phyloP scores from a whole-genome alignment of 2,113 vertebrate genomes.

The Lanius collurio region DNA sequence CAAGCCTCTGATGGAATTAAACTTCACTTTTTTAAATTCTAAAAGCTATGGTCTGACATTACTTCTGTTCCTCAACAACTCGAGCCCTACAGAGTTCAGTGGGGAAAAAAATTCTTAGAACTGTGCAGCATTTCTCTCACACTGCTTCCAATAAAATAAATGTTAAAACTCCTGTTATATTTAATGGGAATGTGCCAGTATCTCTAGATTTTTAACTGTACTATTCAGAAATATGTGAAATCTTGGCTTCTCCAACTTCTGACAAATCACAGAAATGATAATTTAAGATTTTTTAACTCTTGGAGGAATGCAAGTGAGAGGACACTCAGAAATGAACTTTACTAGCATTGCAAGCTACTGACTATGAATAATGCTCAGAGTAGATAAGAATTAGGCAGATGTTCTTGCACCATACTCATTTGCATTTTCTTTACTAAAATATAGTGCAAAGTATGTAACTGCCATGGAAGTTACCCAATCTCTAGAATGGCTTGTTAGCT shows the following conservation, averaged over 20 bases:
- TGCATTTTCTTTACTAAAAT: constrained; percentile 25
- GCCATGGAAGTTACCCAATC: background rate
- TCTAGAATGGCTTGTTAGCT: background rate
- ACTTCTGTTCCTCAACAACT: background rate
- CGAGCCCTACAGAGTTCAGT: background rate
- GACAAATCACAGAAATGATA: background rate
- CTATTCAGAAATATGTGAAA: background rate
- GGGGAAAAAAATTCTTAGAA: background rate
- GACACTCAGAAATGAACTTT: background rate
- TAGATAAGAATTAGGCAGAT: background rate
- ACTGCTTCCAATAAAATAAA: constrained; percentile 1
- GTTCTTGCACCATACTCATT: background rate
- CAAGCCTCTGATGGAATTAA: background rate
- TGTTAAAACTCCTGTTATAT: background rate
- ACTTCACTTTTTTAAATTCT: background rate
- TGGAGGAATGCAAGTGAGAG: background rate
- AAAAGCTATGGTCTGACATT: background rate
- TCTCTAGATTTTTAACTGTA: background rate
- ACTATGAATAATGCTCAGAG: background rate
- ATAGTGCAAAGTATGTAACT: background rate
- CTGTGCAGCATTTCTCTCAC: background rate
- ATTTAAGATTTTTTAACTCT: background rate
- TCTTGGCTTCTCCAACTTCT: background rate
- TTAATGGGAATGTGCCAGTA: background rate
- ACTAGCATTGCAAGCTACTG: background rate